Evolutionary conservation across 2,113 vertebrate genomes (phyloP), one percentile per base, ranked within the genome.

Genomic region (Phaethornis superciliosus): DNA sequence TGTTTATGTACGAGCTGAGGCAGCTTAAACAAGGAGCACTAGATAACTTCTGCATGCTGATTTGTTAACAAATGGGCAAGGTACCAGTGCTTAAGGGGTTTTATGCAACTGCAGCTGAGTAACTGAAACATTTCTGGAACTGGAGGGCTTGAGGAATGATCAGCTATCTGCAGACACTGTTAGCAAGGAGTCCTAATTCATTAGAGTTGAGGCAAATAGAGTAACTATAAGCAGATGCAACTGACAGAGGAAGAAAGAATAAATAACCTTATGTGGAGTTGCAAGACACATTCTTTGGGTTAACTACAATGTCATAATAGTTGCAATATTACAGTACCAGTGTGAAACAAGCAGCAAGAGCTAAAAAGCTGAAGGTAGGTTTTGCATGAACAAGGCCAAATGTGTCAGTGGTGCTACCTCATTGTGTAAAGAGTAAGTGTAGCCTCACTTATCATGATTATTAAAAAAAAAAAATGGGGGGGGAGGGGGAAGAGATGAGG

Each of bases 41-140:
- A 1, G 54, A 70, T 59, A 86, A 88, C 81, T 89, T 70, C 44
- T 79, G 46, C 16, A 42, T 35, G 33, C 2, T 3, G 68, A 20
- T 91, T 92, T 94, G 65, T 86, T 56, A 75, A 69, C 46, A 63
- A 82, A 19, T 4, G 51, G 59, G 42, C 70, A 88, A 88, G 63
- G 71, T 88, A 58, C 24, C 42, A 93, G 54, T 40, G 72, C 70
- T 94, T 68, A 10, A 67, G 83, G 75, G 30, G 55, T 88, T 95
- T 95, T 49, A 70, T 80, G 52, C 58, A 90, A 70, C 60, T 88
- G 81, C 83, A 83, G 83, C 75, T 74, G 83, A 72, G 40, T 85
- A 96, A 93, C 35, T 70, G 79, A 90, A 94, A 52, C 64, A 28
- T 58, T 92, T 78, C 30, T 88, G 46, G 46, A 94, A 68, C 51